Evolutionary conservation across 2,797 vertebrate genomes (phyloP).

Genomic region (Xyrichtys novacula): DNA sequence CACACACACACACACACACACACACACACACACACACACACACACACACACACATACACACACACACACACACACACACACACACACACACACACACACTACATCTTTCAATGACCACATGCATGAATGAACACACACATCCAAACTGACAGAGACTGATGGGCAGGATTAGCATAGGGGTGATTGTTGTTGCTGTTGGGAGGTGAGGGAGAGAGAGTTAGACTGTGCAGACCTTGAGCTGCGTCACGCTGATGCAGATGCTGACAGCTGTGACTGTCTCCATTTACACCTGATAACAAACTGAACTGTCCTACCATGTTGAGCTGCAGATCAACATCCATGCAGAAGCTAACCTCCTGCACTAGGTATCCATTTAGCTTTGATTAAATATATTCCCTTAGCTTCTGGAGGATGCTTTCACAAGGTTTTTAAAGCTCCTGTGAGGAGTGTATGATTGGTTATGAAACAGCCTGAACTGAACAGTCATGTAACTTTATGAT

Average conservation of each 20-base stretch:
- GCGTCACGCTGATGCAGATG: slow-evolving; percentile 44
- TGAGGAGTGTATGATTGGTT: no score
- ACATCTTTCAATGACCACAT: slow-evolving; percentile 66
- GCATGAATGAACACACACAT: slow-evolving; percentile 71
- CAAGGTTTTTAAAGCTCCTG: no score
- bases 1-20: slow-evolving; percentile 47
- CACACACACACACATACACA: slow-evolving; percentile 58
- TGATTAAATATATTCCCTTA: no score
- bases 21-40: slow-evolving; percentile 41
- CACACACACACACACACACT: slow-evolving; percentile 51
- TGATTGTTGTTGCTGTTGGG: slow-evolving; percentile 45
- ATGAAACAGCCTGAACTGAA: no score
- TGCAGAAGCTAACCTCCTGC: not conserved
- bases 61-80: slow-evolving; percentile 57
- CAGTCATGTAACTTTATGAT: no score
- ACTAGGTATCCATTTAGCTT: no score
- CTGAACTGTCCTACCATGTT: slow-evolving; percentile 1
- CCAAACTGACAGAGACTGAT: slow-evolving; percentile 78
- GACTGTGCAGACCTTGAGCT: slow-evolving; percentile 54
- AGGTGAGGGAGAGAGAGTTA: slow-evolving; percentile 32
- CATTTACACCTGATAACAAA: slow-evolving; percentile 25
- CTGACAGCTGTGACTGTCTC: slow-evolving; percentile 43
- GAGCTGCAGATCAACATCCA: not conserved
- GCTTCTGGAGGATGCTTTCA: no score
- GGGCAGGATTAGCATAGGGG: slow-evolving; percentile 66